Evolutionary conservation across 2,888 invertebrate genomes (phyloP), one percentile per base, ranked within the genome.

Genomic region (Leptothorax acervorum): DNA sequence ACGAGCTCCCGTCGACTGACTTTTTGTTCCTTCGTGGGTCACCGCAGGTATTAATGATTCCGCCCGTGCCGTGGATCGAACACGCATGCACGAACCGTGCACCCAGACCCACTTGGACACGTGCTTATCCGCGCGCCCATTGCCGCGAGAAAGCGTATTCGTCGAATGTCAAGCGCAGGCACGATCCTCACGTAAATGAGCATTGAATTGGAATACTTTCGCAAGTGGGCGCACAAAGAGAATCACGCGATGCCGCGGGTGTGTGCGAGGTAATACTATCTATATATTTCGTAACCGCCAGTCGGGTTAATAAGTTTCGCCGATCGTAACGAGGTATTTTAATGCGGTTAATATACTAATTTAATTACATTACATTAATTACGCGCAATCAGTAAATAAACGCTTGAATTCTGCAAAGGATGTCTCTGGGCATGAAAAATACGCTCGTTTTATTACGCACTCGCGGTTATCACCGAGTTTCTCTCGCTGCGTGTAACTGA

Each of bases 31-130:
- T 45, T 73, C 63, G 70, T 76, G 65, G 65, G 57, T 83, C 73
- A 73, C 83, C 85, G 66, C 85, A 83, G 83, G 85, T 85, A 85
- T 85, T 85, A 85, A 85, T 85, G 83, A 85, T 79, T 73, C 70
- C 73, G 66, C 48, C 60, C 45, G 63, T 76, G 73, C 70, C 45
- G 60, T 28, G 39, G 53, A 71, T 76, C 57, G 83, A 62, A 60
- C 66, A 65, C 78, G 66, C 63, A 75, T 55, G 62, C 68, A 53
- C 39, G n/a, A 55, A 53, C 35, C 68, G 53, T 65, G 42, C 51
- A 31, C 70, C 31, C 51, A 23, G 28, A n/a, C 70, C 31, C 51
- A 23, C 31, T 6, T 53, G 62, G 45, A 55, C 82, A 68, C 84
- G 82, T 74, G 82, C 82, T 84, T 51, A 68, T 71, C 31, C 60